These are phyloP conservation scores for Andrena cerasifolii DNA, from an alignment of 1,140 invertebrate genomes.

Conservation along the genomic window DNA sequence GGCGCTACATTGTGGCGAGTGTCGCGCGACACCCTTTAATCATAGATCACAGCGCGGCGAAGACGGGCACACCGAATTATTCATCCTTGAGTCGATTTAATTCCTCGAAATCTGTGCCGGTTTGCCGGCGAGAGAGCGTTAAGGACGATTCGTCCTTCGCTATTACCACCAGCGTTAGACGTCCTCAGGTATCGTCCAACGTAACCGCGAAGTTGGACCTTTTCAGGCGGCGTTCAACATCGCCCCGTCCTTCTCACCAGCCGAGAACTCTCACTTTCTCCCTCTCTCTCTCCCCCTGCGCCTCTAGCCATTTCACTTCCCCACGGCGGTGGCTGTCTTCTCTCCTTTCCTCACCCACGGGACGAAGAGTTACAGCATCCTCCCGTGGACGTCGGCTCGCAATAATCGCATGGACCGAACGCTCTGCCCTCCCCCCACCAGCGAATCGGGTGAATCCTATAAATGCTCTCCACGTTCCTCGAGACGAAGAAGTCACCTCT, in stretches of 20 bases:
- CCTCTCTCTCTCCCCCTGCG: not conserved
- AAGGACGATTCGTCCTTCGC: constrained; percentile 51
- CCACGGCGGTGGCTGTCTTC: constrained; percentile 10
- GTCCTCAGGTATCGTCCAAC: constrained; percentile 13
- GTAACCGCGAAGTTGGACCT: constrained; percentile 33
- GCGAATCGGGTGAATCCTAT: constrained; percentile 81
- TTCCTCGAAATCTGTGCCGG: constrained; percentile 25
- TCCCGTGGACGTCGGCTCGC: constrained; percentile 65
- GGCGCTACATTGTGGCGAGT: too few relatives aligned
- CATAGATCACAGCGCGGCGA: not conserved
- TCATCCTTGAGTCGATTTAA: constrained; percentile 12
- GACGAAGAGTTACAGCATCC: constrained; percentile 79
- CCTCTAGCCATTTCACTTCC: constrained; percentile 19
- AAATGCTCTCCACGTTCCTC: constrained; percentile 79
- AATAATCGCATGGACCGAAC: constrained; percentile 76
- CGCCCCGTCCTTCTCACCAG: constrained; percentile 53
- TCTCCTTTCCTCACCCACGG: constrained; percentile 29
- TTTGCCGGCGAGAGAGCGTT: constrained; percentile 11
- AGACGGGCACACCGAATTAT: not conserved
- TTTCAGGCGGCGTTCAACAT: constrained; percentile 32
- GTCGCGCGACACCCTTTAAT: constrained; percentile 6
- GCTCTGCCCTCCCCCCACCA: constrained; percentile 67
- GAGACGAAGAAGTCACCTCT: constrained; percentile 79
- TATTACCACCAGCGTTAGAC: constrained; percentile 10
- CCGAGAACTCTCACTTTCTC: constrained; percentile 52